Percentiles rank a stretch among this genome's conserved stretches.
Evolutionary conservation across 1,140 invertebrate species (phyloP).

Genomic region (Notospermus geniculatus): DNA sequence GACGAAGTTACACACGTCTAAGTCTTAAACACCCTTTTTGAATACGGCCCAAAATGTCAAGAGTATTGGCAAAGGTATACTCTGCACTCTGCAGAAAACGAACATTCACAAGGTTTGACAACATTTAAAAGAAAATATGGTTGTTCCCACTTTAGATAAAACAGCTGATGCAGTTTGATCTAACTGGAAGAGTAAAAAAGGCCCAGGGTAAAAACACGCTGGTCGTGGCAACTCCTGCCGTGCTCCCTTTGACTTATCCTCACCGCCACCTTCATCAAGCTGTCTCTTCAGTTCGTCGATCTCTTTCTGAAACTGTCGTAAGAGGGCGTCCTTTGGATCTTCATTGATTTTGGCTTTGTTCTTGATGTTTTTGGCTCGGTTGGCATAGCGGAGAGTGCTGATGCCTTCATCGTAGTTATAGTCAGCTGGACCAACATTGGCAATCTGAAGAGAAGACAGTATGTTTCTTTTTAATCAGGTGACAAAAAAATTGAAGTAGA

Average conservation of each 20-base stretch:
- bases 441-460: conserved; percentile 63
- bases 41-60: no score
- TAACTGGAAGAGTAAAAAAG: no score
- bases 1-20: no score
- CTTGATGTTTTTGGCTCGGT: conserved; percentile 95
- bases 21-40: no score
- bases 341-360: conserved; percentile 96
- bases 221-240: no score
- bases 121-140: no score
- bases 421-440: conserved; percentile 93
- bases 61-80: no score
- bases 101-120: no score
- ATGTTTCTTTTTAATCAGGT: neutral
- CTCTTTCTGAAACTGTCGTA: conserved; percentile 94
- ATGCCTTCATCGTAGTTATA: conserved; percentile 98
- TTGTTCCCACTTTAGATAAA: no score
- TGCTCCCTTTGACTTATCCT: conserved; percentile 32
- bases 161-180: no score
- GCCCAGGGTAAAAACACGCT: no score
- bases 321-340: conserved; percentile 94
- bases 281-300: conserved; percentile 88
- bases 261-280: conserved; percentile 64
- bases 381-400: conserved; percentile 94
- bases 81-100: no score
- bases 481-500: neutral